A percentile compares a stretch with the other conserved stretches of the same genome.
phyloP scores from a whole-genome alignment of 2,113 vertebrate species.

The Tragelaphus buxtoni region DNA sequence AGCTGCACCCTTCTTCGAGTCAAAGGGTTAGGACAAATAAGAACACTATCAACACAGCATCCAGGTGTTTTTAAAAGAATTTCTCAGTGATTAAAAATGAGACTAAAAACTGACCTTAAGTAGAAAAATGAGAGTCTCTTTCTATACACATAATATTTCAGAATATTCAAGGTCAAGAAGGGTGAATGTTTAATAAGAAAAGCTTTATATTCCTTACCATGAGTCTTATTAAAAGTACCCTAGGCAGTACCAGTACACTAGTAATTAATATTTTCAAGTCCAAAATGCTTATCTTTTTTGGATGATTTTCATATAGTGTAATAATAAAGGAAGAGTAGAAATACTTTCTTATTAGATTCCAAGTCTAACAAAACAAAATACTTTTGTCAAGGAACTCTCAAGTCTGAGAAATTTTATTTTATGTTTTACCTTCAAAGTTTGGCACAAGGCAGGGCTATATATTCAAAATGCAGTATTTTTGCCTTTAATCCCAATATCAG shows the following conservation, averaged over 20 bases:
- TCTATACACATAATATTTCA: background rate
- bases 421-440: background rate
- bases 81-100: background rate
- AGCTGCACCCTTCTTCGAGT: background rate
- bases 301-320: background rate
- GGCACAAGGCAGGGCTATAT: background rate
- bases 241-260: background rate
- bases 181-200: background rate
- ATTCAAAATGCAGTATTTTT: background rate
- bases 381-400: background rate
- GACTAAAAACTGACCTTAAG: background rate
- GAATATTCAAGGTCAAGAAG: background rate
- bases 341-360: background rate
- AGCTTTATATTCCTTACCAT: background rate
- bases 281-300: background rate
- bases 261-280: conserved; percentile 3
- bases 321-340: background rate
- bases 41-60: background rate
- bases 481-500: background rate
- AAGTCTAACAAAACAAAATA: background rate
- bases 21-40: background rate
- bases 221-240: background rate
- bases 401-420: background rate
- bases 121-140: background rate
- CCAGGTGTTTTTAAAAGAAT: background rate